Evolutionary conservation across 2,888 invertebrate species (phyloP), one percentile per base, ranked within the genome.

Genomic region (Drosophila mulleri): DNA sequence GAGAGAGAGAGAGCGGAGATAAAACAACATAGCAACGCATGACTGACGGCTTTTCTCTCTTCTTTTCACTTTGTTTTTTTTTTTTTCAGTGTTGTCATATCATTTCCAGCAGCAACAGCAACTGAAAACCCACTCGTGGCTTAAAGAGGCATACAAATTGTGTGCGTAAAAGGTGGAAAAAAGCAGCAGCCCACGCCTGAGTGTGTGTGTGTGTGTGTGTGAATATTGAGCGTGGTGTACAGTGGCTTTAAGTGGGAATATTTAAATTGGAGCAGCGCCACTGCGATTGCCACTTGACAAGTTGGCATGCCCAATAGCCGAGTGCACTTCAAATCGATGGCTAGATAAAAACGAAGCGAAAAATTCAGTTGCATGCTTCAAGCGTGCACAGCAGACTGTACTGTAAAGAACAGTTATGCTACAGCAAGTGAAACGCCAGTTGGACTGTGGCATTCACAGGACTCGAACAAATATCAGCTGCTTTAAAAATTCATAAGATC

Each of bases 11-110:
- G 23, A 29, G 16, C 11, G 20, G 56, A 54, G 50, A 47, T 18
- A 60, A 54, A 58, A 44, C 44, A 67, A 48, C 63, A 56, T 69
- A 60, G 68, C 61, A 83, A 79, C 88, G 82, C 88, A 87, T 80
- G 87, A 79, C 64, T 68, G 87, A 62, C 42, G 75, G 72, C 44
- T 75, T 63, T 67, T 54, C 66, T 45, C 35, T 44, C 37, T 8
- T 60, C 41, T 26, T 29, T 29, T 29, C 26, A 26, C 6, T 26
- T 26, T 26, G 26, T 26, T 29, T 29, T 29, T 29, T 6, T 29
- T 29, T 29, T 29, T 29, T 32, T 35, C 45, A 37, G 60, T 69
- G 82, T 80, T 84, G 76, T 69, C 71, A 78, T 77, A 80, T 76
- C 78, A 86, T 72, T 71, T 72, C 75, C 80, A 75, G 69, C 67